phyloP scores from a whole-genome alignment of 2,113 vertebrate species.

The Lepus timidus region DNA sequence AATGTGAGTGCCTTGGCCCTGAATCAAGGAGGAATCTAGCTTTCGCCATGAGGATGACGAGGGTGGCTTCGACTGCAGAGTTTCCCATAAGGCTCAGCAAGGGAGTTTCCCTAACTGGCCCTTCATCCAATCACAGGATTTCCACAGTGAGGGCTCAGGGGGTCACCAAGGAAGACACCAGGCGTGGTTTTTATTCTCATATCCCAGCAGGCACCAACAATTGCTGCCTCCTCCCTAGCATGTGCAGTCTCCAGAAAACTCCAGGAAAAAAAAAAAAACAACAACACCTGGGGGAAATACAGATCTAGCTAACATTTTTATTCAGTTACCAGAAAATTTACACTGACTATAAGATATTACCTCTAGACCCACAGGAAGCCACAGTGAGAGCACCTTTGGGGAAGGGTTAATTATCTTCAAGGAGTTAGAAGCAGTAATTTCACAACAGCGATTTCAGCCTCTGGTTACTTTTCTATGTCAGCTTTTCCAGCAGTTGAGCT shows the following conservation, averaged over 20 bases:
- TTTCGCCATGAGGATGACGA: background rate
- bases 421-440: slow-evolving; percentile 40
- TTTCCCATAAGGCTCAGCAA: background rate
- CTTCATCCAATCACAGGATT: background rate
- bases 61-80: background rate
- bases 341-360: background rate
- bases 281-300: background rate
- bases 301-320: background rate
- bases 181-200: background rate
- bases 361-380: slow-evolving; percentile 10
- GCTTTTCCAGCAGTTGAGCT: slow-evolving; percentile 18
- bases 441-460: slow-evolving; percentile 1
- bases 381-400: background rate
- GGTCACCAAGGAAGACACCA: accelerated
- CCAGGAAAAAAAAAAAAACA: slow-evolving; percentile 3
- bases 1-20: background rate
- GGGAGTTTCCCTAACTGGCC: background rate
- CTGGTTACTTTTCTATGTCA: background rate
- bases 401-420: background rate
- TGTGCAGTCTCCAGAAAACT: background rate
- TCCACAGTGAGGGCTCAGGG: background rate
- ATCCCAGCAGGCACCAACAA: background rate
- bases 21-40: background rate
- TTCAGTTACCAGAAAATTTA: background rate
- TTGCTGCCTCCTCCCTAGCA: too few species aligned